Percentiles rank a stretch among this genome's conserved stretches.
phyloP scores from a whole-genome alignment of 2,888 invertebrate species.

The Auanema freiburgensis region DNA sequence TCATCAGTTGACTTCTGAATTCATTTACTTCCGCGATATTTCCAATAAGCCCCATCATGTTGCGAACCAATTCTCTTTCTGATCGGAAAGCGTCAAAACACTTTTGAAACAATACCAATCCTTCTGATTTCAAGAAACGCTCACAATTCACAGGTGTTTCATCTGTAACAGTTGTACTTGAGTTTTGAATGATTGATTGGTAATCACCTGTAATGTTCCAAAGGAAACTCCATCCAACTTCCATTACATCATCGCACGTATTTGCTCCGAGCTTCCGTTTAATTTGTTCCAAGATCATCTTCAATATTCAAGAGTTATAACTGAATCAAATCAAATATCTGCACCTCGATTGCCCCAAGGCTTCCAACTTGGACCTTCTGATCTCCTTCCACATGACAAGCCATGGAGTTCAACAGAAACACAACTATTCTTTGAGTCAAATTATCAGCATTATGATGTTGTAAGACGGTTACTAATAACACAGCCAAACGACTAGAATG shows the following conservation, averaged over 20 bases:
- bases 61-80: conserved; percentile 78
- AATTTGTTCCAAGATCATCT: conserved; percentile 87
- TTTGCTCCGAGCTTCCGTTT: conserved; percentile 77
- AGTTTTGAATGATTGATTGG: background rate
- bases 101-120: conserved; percentile 85
- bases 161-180: conserved; percentile 73
- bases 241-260: conserved; percentile 90
- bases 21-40: conserved; percentile 91
- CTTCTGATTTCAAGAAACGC: conserved; percentile 82
- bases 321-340: background rate
- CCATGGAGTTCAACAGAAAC: conserved; percentile 88
- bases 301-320: conserved; percentile 53
- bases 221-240: conserved; percentile 98
- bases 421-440: conserved; percentile 92
- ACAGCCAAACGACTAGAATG: conserved; percentile 53
- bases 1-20: conserved; percentile 82
- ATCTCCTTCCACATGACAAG: conserved; percentile 90
- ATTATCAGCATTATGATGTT: conserved; percentile 72
- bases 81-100: conserved; percentile 75
- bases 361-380: conserved; percentile 89
- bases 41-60: conserved; percentile 92
- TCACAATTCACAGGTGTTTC: conserved; percentile 92
- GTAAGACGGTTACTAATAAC: conserved; percentile 60
- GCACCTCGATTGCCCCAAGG: conserved; percentile 75
- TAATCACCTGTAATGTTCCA: conserved; percentile 73